phyloP scores from a whole-genome alignment of 2,888 invertebrate species.

The Iphiclides podalirius region DNA sequence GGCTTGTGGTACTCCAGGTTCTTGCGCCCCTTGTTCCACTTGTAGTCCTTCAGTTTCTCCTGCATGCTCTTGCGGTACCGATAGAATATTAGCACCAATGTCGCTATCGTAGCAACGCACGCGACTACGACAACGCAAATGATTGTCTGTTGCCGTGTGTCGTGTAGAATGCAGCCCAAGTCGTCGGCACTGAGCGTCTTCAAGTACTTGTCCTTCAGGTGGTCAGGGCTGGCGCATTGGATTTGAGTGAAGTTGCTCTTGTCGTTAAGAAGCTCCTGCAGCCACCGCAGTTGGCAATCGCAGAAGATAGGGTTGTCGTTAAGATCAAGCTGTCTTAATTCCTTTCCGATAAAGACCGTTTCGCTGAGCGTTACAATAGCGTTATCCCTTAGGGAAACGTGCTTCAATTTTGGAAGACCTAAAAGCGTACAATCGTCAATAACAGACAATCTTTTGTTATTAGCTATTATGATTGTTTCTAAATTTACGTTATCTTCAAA shows the following conservation, averaged over 20 bases:
- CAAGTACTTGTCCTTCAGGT: slow-evolving; percentile 85
- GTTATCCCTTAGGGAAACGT: slow-evolving; percentile 88
- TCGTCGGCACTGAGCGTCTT: slow-evolving; percentile 86
- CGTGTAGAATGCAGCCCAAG: slow-evolving; percentile 89
- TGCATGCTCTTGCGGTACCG: slow-evolving; percentile 89
- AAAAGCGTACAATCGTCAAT: slow-evolving; percentile 88
- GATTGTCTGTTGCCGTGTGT: slow-evolving; percentile 89
- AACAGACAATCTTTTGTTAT: slow-evolving; percentile 86
- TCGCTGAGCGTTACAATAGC: slow-evolving; percentile 88
- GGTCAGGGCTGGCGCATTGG: slow-evolving; percentile 86
- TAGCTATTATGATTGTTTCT: slow-evolving; percentile 86
- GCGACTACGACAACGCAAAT: slow-evolving; percentile 87
- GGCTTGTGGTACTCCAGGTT: slow-evolving; percentile 95
- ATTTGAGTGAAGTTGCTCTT: slow-evolving; percentile 85
- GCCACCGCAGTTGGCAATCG: slow-evolving; percentile 90
- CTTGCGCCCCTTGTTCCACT: slow-evolving; percentile 89
- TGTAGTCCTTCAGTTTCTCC: slow-evolving; percentile 90
- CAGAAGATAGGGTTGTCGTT: slow-evolving; percentile 91
- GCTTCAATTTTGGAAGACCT: slow-evolving; percentile 88
- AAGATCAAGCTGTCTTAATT: slow-evolving; percentile 86
- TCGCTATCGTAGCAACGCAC: slow-evolving; percentile 85
- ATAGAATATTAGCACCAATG: slow-evolving; percentile 86
- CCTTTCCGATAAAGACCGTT: slow-evolving; percentile 88
- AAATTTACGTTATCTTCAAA: slow-evolving; percentile 90
- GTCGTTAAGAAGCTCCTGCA: slow-evolving; percentile 85